Evolutionary conservation across 2,888 invertebrate genomes (phyloP), one percentile per base, ranked within the genome.

Genomic region (Spodoptera littoralis): DNA sequence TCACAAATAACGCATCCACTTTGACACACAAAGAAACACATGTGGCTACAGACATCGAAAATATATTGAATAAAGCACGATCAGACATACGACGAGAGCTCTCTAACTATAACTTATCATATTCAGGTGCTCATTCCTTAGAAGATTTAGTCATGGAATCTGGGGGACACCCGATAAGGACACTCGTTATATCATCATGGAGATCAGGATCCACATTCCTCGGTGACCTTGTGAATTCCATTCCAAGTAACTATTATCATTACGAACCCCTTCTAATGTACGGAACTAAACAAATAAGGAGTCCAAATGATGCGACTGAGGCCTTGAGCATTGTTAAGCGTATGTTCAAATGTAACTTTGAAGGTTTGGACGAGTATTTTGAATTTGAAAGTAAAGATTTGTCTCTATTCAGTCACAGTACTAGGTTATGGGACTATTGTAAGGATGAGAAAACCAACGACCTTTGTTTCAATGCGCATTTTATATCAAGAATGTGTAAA

Each of bases 181-280:
- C 96, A 87, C 89, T 98, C 46, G 96, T 98, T 74, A 92, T 98
- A 65, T 97, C 98, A n/a, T 97, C 97, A 11, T 98, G 98, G 98
- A 95, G 98, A 75, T 98, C 98, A 3, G 98, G 98, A 2, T 98
- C 98, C 24, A 98, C 98, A 36, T 98, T 98, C 88, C 95, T 98
- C 54, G 98, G 98, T 57, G 98, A 98, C 83, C 96, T 98, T 44
- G 87, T 98, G 48, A 97, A 97, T 87, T 95, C 97, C 22, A 96
- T 98, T 86, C 98, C 98, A 11, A 98, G 96, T 30, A 98, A 97
- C 88, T 98, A 96, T 90, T 98, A 98, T 91, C 98, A 98, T 87
- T 98, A 98, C 86, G 98, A 98, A 89, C 98, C 98, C n/a, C 92
- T 98, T 60, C 92, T 98, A 60, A 96, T 97, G 85, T 97, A 97